Evolutionary conservation across 2,888 invertebrate genomes (phyloP).

Genomic region (Acrobasis repandana): DNA sequence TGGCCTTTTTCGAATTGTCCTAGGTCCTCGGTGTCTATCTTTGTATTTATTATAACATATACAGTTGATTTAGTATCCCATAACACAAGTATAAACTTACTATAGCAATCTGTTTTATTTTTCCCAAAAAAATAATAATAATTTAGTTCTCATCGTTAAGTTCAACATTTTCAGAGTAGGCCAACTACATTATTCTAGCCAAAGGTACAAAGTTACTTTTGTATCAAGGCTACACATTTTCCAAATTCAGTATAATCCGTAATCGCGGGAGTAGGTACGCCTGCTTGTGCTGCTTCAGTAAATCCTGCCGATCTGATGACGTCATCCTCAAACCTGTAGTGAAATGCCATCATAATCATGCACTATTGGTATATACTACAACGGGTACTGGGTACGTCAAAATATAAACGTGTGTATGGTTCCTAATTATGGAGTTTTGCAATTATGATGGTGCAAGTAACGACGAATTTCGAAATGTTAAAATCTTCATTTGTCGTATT

Average conservation of each 20-base stretch:
- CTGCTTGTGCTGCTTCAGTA: slow-evolving; percentile 38
- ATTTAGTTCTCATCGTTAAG: neutral
- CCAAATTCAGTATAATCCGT: slow-evolving; percentile 28
- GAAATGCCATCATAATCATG: slow-evolving; percentile 40
- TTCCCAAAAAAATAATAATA: too few relatives aligned
- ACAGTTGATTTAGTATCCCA: too few relatives aligned
- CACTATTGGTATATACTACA: slow-evolving; percentile 30
- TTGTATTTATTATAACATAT: too few relatives aligned
- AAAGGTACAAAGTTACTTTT: slow-evolving; percentile 38
- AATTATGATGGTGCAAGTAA: too few relatives aligned
- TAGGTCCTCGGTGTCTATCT: too few relatives aligned
- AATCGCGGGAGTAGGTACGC: slow-evolving; percentile 37
- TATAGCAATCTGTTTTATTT: too few relatives aligned
- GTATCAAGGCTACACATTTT: slow-evolving; percentile 39
- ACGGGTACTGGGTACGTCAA: slow-evolving; percentile 27
- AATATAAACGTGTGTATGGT: slow-evolving; percentile 20
- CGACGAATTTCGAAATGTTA: too few relatives aligned
- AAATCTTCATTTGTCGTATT: too few relatives aligned
- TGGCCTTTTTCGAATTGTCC: too few relatives aligned
- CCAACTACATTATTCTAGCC: slow-evolving; percentile 31
- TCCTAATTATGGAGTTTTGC: too few relatives aligned
- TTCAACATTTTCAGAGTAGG: slow-evolving; percentile 25
- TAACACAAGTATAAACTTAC: too few relatives aligned
- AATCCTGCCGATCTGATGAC: slow-evolving; percentile 40
- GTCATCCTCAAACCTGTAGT: slow-evolving; percentile 28